These are phyloP conservation scores for Leptobrachium ailaonicum DNA, from an alignment of 2,113 vertebrate species.

Conservation along the genomic window DNA sequence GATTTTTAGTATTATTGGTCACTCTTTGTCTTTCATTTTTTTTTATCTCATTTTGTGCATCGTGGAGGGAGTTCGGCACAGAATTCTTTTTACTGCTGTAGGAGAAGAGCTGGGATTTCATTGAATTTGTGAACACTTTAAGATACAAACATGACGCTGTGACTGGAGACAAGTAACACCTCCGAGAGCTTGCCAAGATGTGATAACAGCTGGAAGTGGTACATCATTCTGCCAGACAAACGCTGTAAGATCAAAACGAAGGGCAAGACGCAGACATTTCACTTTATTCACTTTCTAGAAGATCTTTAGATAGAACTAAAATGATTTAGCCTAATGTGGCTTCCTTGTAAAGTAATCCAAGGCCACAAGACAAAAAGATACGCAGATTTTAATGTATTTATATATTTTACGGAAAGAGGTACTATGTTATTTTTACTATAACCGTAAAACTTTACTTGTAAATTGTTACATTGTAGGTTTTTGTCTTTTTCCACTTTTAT, in stretches of 20 bases:
- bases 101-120: slow-evolving; percentile 21
- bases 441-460: no score
- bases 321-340: no score
- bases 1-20: no score
- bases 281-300: slow-evolving; percentile 12
- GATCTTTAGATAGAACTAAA: slow-evolving; percentile 6
- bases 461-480: no score
- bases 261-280: slow-evolving; percentile 31
- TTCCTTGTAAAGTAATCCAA: no score
- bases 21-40: no score
- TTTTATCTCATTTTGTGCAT: no score
- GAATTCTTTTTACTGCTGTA: slow-evolving; percentile 6
- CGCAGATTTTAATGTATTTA: no score
- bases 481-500: no score
- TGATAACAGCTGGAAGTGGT: slow-evolving; percentile 47
- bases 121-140: slow-evolving; percentile 25
- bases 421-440: no score
- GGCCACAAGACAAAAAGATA: no score
- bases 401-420: no score
- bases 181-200: slow-evolving; percentile 35
- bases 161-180: slow-evolving; percentile 35
- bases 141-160: slow-evolving; percentile 37
- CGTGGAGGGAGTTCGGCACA: neutral
- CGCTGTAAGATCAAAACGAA: slow-evolving; percentile 39
- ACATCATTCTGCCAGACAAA: slow-evolving; percentile 45